These are phyloP conservation scores for Talpa occidentalis DNA, from an alignment of 2,113 vertebrate species.

Conservation along the genomic window DNA sequence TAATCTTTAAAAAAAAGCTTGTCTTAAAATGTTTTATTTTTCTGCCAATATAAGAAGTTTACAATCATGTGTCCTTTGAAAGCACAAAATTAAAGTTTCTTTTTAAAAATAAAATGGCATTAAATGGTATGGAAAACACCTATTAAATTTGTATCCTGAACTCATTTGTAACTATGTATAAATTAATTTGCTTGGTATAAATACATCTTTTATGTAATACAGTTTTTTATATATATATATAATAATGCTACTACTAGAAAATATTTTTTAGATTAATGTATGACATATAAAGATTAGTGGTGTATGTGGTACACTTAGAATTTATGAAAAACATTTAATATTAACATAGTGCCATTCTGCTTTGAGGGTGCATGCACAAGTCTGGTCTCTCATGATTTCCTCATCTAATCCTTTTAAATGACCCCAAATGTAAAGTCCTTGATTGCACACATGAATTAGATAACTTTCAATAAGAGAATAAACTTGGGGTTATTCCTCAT, in stretches of 20 bases:
- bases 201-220: not conserved
- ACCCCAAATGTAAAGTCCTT: not conserved
- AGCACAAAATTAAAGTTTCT: not conserved
- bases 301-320: slow-evolving; percentile 8
- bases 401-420: slow-evolving; percentile 18
- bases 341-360: not conserved
- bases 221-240: too few species aligned
- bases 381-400: not conserved
- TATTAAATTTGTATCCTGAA: not conserved
- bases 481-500: not conserved
- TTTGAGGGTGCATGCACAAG: not conserved
- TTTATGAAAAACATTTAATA: not conserved
- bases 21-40: slow-evolving; percentile 29
- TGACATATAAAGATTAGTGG: slow-evolving; percentile 42
- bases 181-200: not conserved
- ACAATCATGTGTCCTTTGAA: not conserved
- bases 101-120: slow-evolving; percentile 15
- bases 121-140: slow-evolving; percentile 7
- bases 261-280: slow-evolving; percentile 39
- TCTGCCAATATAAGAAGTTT: not conserved
- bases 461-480: not conserved
- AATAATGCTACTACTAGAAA: not conserved
- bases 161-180: not conserved
- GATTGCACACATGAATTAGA: not conserved
- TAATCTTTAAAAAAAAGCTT: too few species aligned